phyloP scores from a whole-genome alignment of 2,888 invertebrate genomes.

The Acanthosepion lycidas region DNA sequence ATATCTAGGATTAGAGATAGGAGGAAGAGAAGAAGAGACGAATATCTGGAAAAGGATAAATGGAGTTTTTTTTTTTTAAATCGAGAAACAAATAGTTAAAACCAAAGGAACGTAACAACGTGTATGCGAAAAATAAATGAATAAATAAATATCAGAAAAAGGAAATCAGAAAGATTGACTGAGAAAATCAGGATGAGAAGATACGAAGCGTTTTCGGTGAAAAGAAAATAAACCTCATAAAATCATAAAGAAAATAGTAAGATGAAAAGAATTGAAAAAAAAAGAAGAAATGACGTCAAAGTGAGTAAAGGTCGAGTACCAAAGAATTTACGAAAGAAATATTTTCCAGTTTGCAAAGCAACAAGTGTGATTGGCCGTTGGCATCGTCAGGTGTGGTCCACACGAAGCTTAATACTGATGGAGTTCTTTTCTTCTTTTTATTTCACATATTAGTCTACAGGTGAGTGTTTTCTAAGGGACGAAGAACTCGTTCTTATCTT shows the following conservation, averaged over 20 bases:
- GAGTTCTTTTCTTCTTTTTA: neutral
- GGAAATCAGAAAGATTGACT: neutral
- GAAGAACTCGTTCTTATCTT: neutral
- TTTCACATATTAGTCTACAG: neutral
- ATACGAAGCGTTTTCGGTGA: too few relatives aligned
- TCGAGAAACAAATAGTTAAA: too few relatives aligned
- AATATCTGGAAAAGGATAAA: neutral
- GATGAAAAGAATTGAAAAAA: too few relatives aligned
- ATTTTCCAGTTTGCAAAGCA: neutral
- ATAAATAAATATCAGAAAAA: neutral
- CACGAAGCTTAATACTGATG: neutral
- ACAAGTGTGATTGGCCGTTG: neutral
- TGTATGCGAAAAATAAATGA: too few relatives aligned
- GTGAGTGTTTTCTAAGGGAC: neutral
- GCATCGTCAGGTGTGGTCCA: slow-evolving; percentile 17
- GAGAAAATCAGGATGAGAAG: too few relatives aligned
- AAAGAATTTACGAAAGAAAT: neutral
- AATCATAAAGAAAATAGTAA: too few relatives aligned
- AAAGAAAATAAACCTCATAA: too few relatives aligned
- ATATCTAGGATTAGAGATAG: too few relatives aligned
- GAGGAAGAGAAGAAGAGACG: too few relatives aligned
- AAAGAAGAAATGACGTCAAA: neutral
- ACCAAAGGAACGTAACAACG: too few relatives aligned
- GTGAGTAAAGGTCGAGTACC: neutral
- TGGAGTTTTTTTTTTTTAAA: too few relatives aligned